Base-by-base conservation (phyloP, 2,797 vertebrate species). In the Diglossa cyanea region DNA sequence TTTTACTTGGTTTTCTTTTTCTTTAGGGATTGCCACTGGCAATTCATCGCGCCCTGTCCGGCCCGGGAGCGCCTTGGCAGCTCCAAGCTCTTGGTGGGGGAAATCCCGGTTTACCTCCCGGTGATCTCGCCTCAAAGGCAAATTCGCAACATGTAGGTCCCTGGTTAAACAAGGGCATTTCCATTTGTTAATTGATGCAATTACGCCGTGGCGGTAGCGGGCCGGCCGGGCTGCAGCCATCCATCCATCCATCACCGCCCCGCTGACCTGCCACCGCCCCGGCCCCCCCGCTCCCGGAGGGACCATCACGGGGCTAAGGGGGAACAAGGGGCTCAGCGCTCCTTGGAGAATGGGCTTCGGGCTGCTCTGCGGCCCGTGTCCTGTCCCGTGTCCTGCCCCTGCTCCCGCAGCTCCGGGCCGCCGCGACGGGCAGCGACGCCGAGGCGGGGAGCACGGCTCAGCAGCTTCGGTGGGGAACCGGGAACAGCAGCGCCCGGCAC, bases 181-280 rank as follows among this genome's bases (percentile, higher is more conserved):
- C 98, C 97, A 98, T 98, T 98, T 98, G 98, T 98, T 99, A 99
- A 99, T 98, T 98, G 98, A 98, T 98, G 98, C 98, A 98, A 99
- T 99, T 98, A 98, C 97, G 98, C 97, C 97, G 97, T 93, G 97
- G 96, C 97, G 96, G 97, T 98, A 98, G 98, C 97, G 98, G 98
- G 98, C 97, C 97, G 97, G 98, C 97, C 98, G 97, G 98, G 98
- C 98, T 98, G 98, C 94, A 96, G 97, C 97, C 98, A 50, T 28
- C 50, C 50, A 51, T 25, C 47, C 98, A 98, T 98, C 98, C 98
- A 98, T 98, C 98, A 98, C 97, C 95, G 95, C 94, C 98, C 97
- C 97, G 96, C 98, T 98, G 98, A 98, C 98, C 98, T 98, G 98
- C 97, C 98, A 96, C 97, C 81, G 89, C 95, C 96, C 97, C 95